A percentile compares a stretch with the other conserved stretches of the same genome.
Evolutionary conservation across 2,888 invertebrate genomes (phyloP).

Genomic region (Ectropis crepuscularia): DNA sequence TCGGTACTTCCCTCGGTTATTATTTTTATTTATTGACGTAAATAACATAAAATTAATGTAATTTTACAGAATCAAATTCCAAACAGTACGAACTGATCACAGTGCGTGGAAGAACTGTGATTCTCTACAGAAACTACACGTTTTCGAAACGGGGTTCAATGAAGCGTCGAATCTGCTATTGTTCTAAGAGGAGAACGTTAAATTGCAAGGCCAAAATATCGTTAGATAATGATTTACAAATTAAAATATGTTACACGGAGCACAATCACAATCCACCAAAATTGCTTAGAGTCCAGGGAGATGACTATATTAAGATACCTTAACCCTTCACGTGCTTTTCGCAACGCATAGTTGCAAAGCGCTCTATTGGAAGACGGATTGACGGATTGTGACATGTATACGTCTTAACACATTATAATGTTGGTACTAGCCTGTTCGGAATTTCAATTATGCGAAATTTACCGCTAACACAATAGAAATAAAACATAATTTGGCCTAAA

Average conservation of each 20-base stretch:
- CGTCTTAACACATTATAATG: too few relatives aligned
- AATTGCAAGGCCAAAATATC: constrained; percentile 41
- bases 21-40: too few relatives aligned
- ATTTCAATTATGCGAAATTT: too few relatives aligned
- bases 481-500: too few relatives aligned
- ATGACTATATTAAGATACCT: not conserved
- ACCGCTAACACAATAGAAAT: too few relatives aligned
- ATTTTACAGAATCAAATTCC: not conserved
- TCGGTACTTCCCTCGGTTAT: too few relatives aligned
- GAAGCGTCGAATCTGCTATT: constrained; percentile 34
- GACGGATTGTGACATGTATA: too few relatives aligned
- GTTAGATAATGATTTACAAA: constrained; percentile 28
- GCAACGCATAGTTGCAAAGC: too few relatives aligned
- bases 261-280: constrained; percentile 37
- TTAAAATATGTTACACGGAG: constrained; percentile 5
- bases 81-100: constrained; percentile 24
- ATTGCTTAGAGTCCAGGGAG: not conserved
- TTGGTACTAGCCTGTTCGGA: too few relatives aligned
- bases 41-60: too few relatives aligned
- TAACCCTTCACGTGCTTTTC: too few relatives aligned
- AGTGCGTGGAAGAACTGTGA: constrained; percentile 32
- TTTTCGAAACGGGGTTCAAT: constrained; percentile 36
- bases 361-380: too few relatives aligned
- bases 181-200: constrained; percentile 35
- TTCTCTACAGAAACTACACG: constrained; percentile 38